These are phyloP conservation scores for Mormyrops attenuatus DNA, from an alignment of 2,797 vertebrate genomes.

Conservation along the genomic window DNA sequence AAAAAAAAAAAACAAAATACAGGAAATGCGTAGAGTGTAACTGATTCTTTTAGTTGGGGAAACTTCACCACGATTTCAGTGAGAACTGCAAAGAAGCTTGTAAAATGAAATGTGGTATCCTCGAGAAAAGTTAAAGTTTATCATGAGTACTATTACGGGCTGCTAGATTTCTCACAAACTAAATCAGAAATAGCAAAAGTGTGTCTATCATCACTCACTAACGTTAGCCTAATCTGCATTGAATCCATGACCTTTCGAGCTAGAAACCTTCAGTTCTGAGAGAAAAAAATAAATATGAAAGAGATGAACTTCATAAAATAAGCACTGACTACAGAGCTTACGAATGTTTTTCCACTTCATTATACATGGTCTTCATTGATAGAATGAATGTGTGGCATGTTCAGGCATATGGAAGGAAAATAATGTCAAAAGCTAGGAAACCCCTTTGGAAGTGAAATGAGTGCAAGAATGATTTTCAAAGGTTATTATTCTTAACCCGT, in stretches of 20 bases:
- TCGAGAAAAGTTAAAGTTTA: background rate
- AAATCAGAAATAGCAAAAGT: background rate
- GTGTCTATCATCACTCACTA: background rate
- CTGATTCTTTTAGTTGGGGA: background rate
- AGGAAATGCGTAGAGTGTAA: constrained; percentile 6
- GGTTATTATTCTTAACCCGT: constrained; percentile 46
- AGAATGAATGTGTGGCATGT: constrained; percentile 35
- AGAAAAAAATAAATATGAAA: background rate
- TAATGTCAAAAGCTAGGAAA: constrained; percentile 39
- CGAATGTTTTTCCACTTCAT: constrained; percentile 26
- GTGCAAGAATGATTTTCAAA: constrained; percentile 41
- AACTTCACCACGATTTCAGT: constrained; percentile 5
- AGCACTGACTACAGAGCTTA: constrained; percentile 24
- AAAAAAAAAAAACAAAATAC: background rate
- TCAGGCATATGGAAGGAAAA: background rate
- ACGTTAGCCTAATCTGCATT: background rate
- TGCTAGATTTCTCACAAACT: background rate
- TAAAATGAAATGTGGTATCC: background rate
- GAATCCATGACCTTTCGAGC: background rate
- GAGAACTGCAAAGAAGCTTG: background rate
- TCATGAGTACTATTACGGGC: background rate
- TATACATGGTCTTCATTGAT: constrained; percentile 27
- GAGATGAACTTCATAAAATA: constrained; percentile 20
- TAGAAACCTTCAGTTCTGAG: background rate
- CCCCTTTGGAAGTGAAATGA: constrained; percentile 41